A percentile compares a stretch with the other conserved stretches of the same genome.
These are phyloP conservation scores for Tribolium madens DNA, from an alignment of 1,140 invertebrate species.

Conservation along the genomic window DNA sequence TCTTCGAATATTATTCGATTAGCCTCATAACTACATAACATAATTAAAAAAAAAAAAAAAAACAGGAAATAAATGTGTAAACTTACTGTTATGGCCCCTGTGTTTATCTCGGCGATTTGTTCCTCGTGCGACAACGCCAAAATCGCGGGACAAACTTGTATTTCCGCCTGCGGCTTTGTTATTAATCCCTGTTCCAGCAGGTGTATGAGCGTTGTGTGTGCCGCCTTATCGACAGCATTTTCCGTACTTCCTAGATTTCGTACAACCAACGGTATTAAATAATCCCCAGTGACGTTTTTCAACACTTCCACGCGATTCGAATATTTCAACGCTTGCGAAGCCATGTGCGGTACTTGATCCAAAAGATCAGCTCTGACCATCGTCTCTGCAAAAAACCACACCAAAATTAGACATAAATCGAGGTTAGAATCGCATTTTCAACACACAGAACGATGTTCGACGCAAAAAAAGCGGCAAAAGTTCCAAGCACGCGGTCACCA, in stretches of 20 bases:
- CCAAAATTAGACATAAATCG: background rate
- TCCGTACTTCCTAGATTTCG: constrained; percentile 59
- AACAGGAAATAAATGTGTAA: constrained; percentile 5
- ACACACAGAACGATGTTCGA: no score
- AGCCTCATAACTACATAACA: background rate
- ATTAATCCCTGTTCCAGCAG: constrained; percentile 60
- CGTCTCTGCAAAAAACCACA: constrained; percentile 56
- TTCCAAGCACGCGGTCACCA: constrained; percentile 62
- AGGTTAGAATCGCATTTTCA: background rate
- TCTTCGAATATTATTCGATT: no score
- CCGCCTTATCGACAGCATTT: constrained; percentile 54
- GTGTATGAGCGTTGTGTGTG: constrained; percentile 55
- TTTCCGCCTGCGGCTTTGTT: constrained; percentile 59
- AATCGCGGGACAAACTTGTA: constrained; percentile 63
- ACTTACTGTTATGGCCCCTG: constrained; percentile 59
- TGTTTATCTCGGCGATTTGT: constrained; percentile 49
- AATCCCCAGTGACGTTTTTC: constrained; percentile 57
- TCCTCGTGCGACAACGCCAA: constrained; percentile 59
- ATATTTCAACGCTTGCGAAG: constrained; percentile 56
- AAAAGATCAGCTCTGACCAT: constrained; percentile 55
- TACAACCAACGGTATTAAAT: constrained; percentile 61
- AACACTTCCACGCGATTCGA: constrained; percentile 54
- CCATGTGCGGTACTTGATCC: constrained; percentile 61
- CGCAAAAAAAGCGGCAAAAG: constrained; percentile 56
- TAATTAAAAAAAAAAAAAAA: constrained; percentile 23